Conservation (phyloP, 2,888 invertebrate species). For the Neoitamus cyanurus region DNA sequence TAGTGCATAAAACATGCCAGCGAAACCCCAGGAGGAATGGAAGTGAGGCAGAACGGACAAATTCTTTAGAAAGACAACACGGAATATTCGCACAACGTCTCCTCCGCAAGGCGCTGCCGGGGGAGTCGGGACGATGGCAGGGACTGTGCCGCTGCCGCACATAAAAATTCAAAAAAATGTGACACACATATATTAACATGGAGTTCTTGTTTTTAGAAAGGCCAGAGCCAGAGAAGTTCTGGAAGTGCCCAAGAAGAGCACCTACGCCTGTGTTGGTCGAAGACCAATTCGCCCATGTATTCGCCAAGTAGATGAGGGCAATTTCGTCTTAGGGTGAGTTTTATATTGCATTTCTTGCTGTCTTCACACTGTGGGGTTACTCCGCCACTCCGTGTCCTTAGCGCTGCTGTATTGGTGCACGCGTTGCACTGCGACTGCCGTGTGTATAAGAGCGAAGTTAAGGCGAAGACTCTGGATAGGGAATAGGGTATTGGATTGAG, state of each 20-base stretch:
- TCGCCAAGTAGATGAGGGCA: conserved; percentile 45
- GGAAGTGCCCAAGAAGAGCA: neutral
- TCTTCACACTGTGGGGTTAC: conserved; percentile 2
- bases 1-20: conserved; percentile 46
- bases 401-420: conserved; percentile 43
- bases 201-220: conserved; percentile 40
- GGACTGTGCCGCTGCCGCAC: conserved; percentile 43
- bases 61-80: conserved; percentile 47
- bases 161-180: conserved; percentile 49
- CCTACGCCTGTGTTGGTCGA: conserved; percentile 21
- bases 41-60: conserved; percentile 49
- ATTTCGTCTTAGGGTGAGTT: conserved; percentile 46
- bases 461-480: neutral
- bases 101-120: neutral
- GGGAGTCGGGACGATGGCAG: conserved; percentile 19
- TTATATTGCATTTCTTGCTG: conserved; percentile 39
- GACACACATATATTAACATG: conserved; percentile 49
- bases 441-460: conserved; percentile 22
- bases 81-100: conserved; percentile 15
- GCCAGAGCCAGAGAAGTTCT: neutral
- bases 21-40: conserved; percentile 35
- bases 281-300: conserved; percentile 32
- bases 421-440: conserved; percentile 36
- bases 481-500: conserved; percentile 15
- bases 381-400: neutral